A percentile compares a stretch with the other conserved stretches of the same genome.
Conservation (phyloP, 1,140 invertebrate species). For the Steinernema khuongi region DNA sequence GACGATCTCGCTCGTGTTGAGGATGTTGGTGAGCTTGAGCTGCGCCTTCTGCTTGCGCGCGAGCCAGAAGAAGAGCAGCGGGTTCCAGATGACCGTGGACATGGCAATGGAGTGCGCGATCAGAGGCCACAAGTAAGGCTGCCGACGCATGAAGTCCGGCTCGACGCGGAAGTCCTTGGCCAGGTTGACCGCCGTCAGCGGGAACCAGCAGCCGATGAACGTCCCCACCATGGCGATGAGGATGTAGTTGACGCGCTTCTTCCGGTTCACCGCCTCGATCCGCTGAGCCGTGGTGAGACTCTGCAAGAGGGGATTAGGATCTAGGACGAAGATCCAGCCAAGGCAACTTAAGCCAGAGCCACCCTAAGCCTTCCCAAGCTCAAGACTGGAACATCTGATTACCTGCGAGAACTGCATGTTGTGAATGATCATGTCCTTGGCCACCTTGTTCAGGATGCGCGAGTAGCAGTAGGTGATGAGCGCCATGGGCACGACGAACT, state of each 20-base stretch:
- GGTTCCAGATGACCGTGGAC: constrained; percentile 57
- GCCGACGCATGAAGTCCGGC: constrained; percentile 28
- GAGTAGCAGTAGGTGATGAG: constrained; percentile 58
- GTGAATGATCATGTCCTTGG: constrained; percentile 55
- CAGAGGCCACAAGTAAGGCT: constrained; percentile 56
- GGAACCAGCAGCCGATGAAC: constrained; percentile 52
- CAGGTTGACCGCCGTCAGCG: constrained; percentile 52
- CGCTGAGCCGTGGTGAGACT: constrained; percentile 48
- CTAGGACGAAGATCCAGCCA: no score
- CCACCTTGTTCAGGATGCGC: constrained; percentile 48
- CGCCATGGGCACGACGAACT: constrained; percentile 57
- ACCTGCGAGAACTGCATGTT: constrained; percentile 54
- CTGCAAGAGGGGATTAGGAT: no score
- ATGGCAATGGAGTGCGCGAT: constrained; percentile 56
- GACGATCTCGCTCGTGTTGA: constrained; percentile 50
- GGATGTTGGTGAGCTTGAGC: constrained; percentile 45
- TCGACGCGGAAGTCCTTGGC: constrained; percentile 46
- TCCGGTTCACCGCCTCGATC: constrained; percentile 50
- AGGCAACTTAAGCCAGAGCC: no score
- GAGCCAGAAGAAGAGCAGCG: constrained; percentile 57
- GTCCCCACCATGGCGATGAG: constrained; percentile 55
- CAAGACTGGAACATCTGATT: no score
- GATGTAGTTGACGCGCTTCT: constrained; percentile 55
- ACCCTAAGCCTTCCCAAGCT: no score
- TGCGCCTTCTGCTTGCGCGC: constrained; percentile 54